Conservation (phyloP, 2,888 invertebrate genomes). For the Drosophila mulleri region DNA sequence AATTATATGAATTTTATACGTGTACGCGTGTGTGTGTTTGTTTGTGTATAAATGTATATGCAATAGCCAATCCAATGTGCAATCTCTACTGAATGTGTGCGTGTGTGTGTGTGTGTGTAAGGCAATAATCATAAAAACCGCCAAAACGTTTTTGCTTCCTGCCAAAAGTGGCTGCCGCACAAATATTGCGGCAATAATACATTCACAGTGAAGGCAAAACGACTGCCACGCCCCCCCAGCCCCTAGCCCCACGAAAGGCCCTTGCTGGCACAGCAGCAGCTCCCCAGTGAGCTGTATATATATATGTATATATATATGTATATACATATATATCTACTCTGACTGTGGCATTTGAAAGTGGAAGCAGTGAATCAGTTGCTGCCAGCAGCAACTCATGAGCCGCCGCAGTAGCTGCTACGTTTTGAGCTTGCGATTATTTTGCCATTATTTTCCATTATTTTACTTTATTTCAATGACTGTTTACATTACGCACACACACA, state of each 20-base stretch:
- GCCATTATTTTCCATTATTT: constrained; percentile 81
- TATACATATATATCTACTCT: background rate
- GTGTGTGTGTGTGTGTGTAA: constrained; percentile 26
- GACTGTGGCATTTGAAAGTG: constrained; percentile 13
- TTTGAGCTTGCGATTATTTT: constrained; percentile 75
- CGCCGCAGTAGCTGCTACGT: constrained; percentile 34
- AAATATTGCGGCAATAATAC: constrained; percentile 73
- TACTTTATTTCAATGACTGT: constrained; percentile 82
- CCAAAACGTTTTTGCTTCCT: constrained; percentile 65
- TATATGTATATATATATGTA: background rate
- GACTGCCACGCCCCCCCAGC: background rate
- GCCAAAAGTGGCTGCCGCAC: constrained; percentile 45
- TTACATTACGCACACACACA: constrained; percentile 66
- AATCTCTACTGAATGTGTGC: constrained; percentile 52
- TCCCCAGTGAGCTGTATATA: constrained; percentile 3
- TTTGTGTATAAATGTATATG: constrained; percentile 28
- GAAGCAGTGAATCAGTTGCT: constrained; percentile 31
- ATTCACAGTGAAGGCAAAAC: constrained; percentile 32
- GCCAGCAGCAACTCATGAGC: constrained; percentile 16
- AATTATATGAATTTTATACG: constrained; percentile 56
- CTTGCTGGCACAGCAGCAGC: background rate
- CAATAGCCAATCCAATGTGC: constrained; percentile 73
- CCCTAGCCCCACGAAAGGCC: background rate
- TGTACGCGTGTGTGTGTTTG: constrained; percentile 16
- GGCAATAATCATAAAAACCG: constrained; percentile 78